Conservation (phyloP, 2,797 vertebrate species). For the Glossophaga mutica region DNA sequence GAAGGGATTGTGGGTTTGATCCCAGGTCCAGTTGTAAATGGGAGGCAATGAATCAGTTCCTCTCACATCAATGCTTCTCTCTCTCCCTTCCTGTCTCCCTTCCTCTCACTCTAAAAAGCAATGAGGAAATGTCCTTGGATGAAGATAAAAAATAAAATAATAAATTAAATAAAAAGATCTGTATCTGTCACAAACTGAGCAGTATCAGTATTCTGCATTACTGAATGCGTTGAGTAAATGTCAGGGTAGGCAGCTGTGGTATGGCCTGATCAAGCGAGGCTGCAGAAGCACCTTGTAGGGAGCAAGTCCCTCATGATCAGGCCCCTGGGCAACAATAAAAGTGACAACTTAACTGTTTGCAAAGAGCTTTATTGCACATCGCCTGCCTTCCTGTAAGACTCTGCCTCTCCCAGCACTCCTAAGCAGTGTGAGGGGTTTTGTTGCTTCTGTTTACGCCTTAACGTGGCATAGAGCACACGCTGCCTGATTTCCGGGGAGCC, state of each 20-base stretch:
- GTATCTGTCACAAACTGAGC: not conserved
- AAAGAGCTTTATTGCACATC: not conserved
- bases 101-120: not conserved
- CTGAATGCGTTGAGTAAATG: not conserved
- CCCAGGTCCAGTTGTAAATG: not conserved
- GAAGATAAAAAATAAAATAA: not conserved
- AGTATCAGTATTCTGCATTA: not conserved
- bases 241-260: not conserved
- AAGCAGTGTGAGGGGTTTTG: rapidly evolving
- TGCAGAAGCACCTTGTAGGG: not conserved
- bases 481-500: not conserved
- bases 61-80: not conserved
- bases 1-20: not conserved
- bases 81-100: not conserved
- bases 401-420: not conserved
- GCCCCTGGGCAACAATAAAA: not conserved
- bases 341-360: not conserved
- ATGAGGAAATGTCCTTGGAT: not conserved
- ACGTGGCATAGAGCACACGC: rapidly evolving
- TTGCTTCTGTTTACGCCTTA: not conserved
- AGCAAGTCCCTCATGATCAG: not conserved
- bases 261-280: not conserved
- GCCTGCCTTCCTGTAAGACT: not conserved
- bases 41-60: not conserved
- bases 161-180: not conserved